Conservation (phyloP, 92 coral and sea anemone genomes). For the Heliopora coerulea region DNA sequence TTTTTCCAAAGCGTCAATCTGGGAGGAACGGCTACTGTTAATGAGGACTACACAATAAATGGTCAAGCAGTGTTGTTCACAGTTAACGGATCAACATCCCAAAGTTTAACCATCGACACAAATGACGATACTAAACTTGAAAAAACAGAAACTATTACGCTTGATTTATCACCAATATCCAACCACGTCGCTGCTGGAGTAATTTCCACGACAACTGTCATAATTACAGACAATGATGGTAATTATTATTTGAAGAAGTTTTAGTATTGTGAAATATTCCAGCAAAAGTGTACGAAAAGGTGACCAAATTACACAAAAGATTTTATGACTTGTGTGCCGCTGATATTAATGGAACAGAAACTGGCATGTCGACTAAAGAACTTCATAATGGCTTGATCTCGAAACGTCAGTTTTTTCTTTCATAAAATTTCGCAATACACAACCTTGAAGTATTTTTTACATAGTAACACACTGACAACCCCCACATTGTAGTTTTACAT, state of each 20-base stretch:
- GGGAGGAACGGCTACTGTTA: not conserved
- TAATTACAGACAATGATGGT: slow-evolving; percentile 33
- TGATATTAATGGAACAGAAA: too few species aligned
- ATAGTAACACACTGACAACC: too few species aligned
- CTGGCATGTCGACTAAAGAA: too few species aligned
- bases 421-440: too few species aligned
- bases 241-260: not conserved
- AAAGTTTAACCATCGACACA: slow-evolving; percentile 7
- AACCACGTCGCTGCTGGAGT: slow-evolving; percentile 26
- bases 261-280: too few species aligned
- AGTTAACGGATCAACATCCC: slow-evolving; percentile 5
- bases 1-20: not conserved
- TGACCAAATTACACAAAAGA: too few species aligned
- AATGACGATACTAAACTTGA: slow-evolving; percentile 21
- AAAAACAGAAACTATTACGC: slow-evolving; percentile 13
- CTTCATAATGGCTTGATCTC: too few species aligned
- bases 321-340: too few species aligned
- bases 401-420: too few species aligned
- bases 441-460: too few species aligned
- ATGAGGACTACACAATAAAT: not conserved
- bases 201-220: slow-evolving; percentile 10
- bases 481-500: too few species aligned
- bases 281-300: too few species aligned
- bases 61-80: not conserved
- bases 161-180: not conserved